Evolutionary conservation across 2,113 vertebrate species (phyloP).

Genomic region (Thymallus thymallus): DNA sequence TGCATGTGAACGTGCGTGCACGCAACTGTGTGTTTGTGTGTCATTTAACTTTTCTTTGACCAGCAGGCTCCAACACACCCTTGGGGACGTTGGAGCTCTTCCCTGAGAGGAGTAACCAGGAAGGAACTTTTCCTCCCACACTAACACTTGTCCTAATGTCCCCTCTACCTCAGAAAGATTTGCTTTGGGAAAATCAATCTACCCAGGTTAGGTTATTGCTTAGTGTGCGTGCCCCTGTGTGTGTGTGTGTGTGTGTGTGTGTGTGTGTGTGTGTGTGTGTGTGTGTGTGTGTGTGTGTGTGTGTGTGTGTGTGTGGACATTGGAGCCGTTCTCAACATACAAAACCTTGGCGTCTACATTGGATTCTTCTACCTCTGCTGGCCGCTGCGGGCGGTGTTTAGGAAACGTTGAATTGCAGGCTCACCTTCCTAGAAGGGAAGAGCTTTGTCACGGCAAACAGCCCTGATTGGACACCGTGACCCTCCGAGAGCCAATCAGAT

Average conservation of each 20-base stretch:
- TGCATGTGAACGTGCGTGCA: not conserved
- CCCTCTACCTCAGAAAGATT: too few relatives aligned
- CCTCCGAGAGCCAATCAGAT: slow-evolving; percentile 33
- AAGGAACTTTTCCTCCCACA: too few relatives aligned
- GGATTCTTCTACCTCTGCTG: not conserved
- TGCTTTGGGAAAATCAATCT: too few relatives aligned
- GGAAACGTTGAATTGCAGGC: too few relatives aligned
- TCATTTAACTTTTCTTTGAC: too few relatives aligned
- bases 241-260: not conserved
- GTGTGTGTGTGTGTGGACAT: not conserved
- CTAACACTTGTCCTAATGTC: too few relatives aligned
- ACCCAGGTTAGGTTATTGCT: too few relatives aligned
- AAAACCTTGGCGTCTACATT: too few relatives aligned
- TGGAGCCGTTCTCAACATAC: too few relatives aligned
- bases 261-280: not conserved
- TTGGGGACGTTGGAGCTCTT: too few relatives aligned
- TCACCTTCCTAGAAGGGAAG: not conserved
- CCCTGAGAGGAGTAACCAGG: too few relatives aligned
- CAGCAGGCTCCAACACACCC: too few relatives aligned
- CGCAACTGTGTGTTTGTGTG: not conserved
- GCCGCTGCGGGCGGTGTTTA: not conserved
- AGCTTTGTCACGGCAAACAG: slow-evolving; percentile 3
- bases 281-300: not conserved
- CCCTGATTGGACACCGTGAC: slow-evolving; percentile 15
- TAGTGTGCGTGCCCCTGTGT: not conserved